Base-by-base conservation (phyloP, 2,888 invertebrate species). In the Emesis castigata region DNA sequence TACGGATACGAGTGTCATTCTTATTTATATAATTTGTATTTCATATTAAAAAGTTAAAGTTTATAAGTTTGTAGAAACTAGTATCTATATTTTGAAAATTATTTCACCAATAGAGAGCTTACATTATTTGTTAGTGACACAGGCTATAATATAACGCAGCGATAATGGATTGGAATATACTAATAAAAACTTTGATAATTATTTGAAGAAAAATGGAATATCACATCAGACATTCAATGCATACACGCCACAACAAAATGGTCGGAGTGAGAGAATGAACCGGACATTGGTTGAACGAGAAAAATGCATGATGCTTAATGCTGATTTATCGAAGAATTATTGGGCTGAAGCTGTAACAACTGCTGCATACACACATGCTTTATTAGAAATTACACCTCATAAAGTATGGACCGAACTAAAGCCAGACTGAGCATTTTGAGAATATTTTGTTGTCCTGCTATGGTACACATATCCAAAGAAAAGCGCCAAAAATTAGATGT, bases 211-310 rank as follows among this genome's bases (percentile, higher is more conserved):
- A 3, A 26, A 81, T 65, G 90, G 88, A 1, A 90, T 90, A 14
- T 20, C 85, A 0, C 87, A 89, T 73, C 88, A 90, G 56, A 85
- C 62, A 56, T 86, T 89, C 8, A 86, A 82, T 31, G 77, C 86
- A 7, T 87, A 88, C 62, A 88, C 87, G 6, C 88, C 89, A n/a
- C 80, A 90, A 72, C 89, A 90, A 73, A 90, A 90, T 79, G 88
- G 88, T 7, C 48, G 84, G 7, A 16, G 48, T 31, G 81, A 79
- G 16, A 56, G 81, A 3, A 31, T 62, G 11, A 82, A 82, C 53
- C 7, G 77, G 6, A 79, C 77, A 3, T 1, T 80, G 0, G 72
- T 80, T 11, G 80, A 80, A 39, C 62, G 66, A 34, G 70, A 73
- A 11, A 62, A 26, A 14, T 72, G 71, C 29, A 20, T 72, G 18